Conservation (phyloP, 2,888 invertebrate genomes). For the Lasioglossum figueresi region DNA sequence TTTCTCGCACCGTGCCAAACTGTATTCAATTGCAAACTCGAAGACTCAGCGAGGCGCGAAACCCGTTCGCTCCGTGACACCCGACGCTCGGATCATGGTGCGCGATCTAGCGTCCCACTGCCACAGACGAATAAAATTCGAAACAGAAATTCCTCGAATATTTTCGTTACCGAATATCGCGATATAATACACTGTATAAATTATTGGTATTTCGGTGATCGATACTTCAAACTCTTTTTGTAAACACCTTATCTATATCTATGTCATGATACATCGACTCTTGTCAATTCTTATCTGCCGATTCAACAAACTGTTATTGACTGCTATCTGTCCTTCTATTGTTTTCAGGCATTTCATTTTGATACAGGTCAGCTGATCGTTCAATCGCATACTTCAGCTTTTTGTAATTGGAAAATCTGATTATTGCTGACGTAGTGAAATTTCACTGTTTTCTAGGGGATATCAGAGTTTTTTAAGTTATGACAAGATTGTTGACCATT, state of each 20-base stretch:
- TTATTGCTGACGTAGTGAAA: conserved; percentile 21
- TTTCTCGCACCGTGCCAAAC: neutral
- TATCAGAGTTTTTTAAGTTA: conserved; percentile 5
- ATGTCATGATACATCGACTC: neutral
- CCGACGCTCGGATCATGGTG: conserved; percentile 37
- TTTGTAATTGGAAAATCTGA: neutral
- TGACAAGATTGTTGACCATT: conserved; percentile 12
- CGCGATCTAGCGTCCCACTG: conserved; percentile 46
- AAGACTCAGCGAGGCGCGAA: conserved; percentile 54
- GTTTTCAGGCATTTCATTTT: conserved; percentile 8
- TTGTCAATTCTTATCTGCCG: neutral
- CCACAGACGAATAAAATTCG: conserved; percentile 8
- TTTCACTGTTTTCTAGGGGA: neutral
- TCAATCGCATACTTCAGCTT: conserved; percentile 7
- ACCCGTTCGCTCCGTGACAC: conserved; percentile 27
- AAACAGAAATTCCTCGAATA: neutral
- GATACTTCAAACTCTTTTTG: neutral
- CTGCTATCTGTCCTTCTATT: conserved; percentile 27
- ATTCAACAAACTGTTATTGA: conserved; percentile 17
- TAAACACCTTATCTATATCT: neutral
- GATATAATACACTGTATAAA: neutral
- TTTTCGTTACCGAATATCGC: neutral
- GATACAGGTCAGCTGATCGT: conserved; percentile 35
- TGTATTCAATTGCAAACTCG: conserved; percentile 28
- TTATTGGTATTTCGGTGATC: neutral